A percentile compares a stretch with the other conserved stretches of the same genome.
These are phyloP conservation scores for Alviniconcha marisindica DNA, from an alignment of 1,140 invertebrate species.

Conservation along the genomic window DNA sequence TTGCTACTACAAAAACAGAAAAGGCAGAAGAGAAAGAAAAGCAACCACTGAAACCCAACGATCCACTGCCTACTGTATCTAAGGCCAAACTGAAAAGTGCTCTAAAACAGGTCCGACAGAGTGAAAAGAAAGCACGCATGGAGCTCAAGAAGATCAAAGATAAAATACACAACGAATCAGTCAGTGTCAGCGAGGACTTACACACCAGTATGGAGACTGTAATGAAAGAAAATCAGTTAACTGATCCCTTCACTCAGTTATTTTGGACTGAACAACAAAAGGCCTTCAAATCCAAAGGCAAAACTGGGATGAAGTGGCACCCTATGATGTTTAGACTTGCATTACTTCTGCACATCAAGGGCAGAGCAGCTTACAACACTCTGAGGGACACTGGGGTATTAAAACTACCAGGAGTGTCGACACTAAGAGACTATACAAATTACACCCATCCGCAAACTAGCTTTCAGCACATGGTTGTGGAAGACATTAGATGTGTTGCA, in stretches of 20 bases:
- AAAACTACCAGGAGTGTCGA: slow-evolving; percentile 15
- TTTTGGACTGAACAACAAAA: slow-evolving; percentile 27
- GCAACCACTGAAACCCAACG: neutral
- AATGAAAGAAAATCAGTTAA: neutral
- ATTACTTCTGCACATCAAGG: neutral
- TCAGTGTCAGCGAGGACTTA: neutral
- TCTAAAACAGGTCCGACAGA: neutral
- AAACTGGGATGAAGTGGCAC: slow-evolving; percentile 13
- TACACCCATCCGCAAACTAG: neutral
- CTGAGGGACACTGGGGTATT: neutral
- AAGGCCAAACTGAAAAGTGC: neutral
- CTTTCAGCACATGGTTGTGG: neutral
- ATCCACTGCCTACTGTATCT: neutral
- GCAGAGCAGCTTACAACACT: slow-evolving; percentile 4
- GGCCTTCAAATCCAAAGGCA: neutral
- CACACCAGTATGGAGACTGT: neutral
- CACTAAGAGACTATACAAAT: slow-evolving; percentile 15
- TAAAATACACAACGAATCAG: neutral
- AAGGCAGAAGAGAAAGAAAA: neutral
- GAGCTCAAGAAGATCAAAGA: neutral
- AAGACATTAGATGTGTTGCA: neutral
- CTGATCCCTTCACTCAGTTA: neutral
- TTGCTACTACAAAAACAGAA: neutral
- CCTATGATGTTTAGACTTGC: slow-evolving; percentile 25
- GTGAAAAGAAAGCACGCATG: neutral